A percentile compares a stretch with the other conserved stretches of the same genome.
Evolutionary conservation across 2,888 invertebrate species (phyloP).

Genomic region (Pelosia muscerda): DNA sequence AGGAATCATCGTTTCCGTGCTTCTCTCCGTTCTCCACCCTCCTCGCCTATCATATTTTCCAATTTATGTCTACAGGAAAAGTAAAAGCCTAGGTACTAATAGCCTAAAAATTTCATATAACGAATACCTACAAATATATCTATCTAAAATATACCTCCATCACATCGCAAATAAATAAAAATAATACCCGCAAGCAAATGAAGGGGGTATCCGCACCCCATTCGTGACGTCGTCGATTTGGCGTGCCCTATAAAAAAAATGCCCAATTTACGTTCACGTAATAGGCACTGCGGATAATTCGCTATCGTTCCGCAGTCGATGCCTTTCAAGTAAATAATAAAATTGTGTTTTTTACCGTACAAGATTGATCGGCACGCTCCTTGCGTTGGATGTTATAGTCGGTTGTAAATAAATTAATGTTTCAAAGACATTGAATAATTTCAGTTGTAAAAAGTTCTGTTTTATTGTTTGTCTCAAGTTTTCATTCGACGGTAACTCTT

Average conservation of each 20-base stretch:
- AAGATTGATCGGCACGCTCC: conserved; percentile 22
- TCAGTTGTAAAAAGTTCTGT: conserved; percentile 1
- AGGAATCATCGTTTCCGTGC: too few relatives aligned
- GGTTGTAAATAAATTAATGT: conserved; percentile 9
- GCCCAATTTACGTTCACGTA: conserved; percentile 74
- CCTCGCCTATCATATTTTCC: too few relatives aligned
- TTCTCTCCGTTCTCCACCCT: too few relatives aligned
- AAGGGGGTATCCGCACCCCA: conserved; percentile 45
- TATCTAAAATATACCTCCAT: background rate
- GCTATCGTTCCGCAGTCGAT: conserved; percentile 56
- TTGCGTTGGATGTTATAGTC: conserved; percentile 1
- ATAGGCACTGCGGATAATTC: conserved; percentile 75
- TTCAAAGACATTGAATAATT: conserved; percentile 7
- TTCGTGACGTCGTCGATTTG: conserved; percentile 76
- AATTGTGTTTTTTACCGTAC: conserved; percentile 34
- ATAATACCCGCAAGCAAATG: conserved; percentile 12
- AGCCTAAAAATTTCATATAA: too few relatives aligned
- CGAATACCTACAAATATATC: background rate
- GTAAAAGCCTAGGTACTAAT: too few relatives aligned
- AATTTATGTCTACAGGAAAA: too few relatives aligned
- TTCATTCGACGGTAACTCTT: background rate
- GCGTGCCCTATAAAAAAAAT: conserved; percentile 74
- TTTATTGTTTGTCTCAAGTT: background rate
- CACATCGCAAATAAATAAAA: conserved; percentile 8
- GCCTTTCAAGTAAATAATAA: conserved; percentile 46